A percentile compares a stretch with the other conserved stretches of the same genome.
phyloP scores from a whole-genome alignment of 1,140 invertebrate genomes.

The Pentalonia nigronervosa region DNA sequence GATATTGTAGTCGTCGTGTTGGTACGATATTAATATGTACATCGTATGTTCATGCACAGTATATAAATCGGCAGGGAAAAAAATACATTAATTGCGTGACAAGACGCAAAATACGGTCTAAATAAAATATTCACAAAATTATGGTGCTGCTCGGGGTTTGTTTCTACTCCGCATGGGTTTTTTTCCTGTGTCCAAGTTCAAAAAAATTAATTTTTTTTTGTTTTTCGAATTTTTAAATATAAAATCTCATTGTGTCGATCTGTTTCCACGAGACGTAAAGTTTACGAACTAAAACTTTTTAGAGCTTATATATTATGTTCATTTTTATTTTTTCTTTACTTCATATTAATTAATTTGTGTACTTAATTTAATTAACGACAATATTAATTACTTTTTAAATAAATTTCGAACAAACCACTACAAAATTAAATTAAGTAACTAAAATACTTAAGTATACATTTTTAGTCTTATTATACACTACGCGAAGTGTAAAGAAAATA shows the following conservation, averaged over 20 bases:
- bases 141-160: neutral
- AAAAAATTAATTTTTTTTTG: neutral
- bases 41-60: neutral
- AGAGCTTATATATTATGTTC: neutral
- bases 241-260: neutral
- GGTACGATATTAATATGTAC: neutral
- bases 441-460: neutral
- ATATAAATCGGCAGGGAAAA: neutral
- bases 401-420: conserved; percentile 8
- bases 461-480: neutral
- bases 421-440: neutral
- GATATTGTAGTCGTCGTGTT: neutral
- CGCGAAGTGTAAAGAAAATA: neutral
- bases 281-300: neutral
- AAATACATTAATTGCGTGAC: neutral
- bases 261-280: neutral
- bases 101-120: neutral
- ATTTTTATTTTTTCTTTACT: neutral
- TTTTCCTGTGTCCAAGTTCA: neutral
- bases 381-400: conserved; percentile 31
- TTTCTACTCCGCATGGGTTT: neutral
- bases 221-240: conserved; percentile 1
- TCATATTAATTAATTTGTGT: neutral
- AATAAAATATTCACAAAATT: neutral
- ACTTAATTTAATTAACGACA: conserved; percentile 12